These are phyloP conservation scores for Xanthorhoe designata DNA, from an alignment of 2,888 invertebrate genomes.

Conservation along the genomic window DNA sequence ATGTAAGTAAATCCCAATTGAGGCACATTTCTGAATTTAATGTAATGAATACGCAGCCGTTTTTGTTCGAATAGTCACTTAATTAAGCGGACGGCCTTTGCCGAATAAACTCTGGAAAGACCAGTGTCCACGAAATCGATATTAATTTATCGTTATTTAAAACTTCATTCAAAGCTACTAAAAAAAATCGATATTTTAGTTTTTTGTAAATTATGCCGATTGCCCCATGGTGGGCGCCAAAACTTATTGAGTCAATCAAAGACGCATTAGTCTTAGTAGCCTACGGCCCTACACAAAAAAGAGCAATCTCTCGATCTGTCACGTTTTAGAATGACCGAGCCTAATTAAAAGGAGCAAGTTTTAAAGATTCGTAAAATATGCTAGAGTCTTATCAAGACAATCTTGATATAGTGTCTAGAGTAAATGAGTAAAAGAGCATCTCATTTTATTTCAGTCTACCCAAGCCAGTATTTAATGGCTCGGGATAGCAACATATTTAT, in stretches of 20 bases:
- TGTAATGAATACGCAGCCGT: conserved; percentile 62
- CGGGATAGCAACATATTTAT: too few species aligned
- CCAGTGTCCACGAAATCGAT: too few species aligned
- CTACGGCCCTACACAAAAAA: conserved; percentile 47
- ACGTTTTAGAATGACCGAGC: conserved; percentile 54
- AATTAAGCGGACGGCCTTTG: conserved; percentile 59
- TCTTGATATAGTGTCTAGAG: conserved; percentile 1
- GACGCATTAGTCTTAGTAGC: background rate
- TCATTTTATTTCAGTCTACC: background rate
- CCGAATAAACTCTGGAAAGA: conserved; percentile 46
- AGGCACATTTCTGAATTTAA: conserved; percentile 55
- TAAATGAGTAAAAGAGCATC: conserved; percentile 9
- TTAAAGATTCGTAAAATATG: conserved; percentile 3
- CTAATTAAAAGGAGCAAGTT: conserved; percentile 6
- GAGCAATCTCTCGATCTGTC: conserved; percentile 49
- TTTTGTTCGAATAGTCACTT: conserved; percentile 59
- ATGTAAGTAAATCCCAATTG: conserved; percentile 55
- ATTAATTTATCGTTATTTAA: too few species aligned
- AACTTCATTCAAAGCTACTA: too few species aligned
- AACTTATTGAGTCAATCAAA: background rate
- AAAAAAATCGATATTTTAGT: too few species aligned
- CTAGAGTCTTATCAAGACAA: conserved; percentile 3
- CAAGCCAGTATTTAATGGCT: background rate
- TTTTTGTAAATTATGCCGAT: too few species aligned
- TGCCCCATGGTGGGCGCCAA: conserved; percentile 12